phyloP scores from a whole-genome alignment of 2,888 invertebrate species.

The Agonopterix alstromeriana region DNA sequence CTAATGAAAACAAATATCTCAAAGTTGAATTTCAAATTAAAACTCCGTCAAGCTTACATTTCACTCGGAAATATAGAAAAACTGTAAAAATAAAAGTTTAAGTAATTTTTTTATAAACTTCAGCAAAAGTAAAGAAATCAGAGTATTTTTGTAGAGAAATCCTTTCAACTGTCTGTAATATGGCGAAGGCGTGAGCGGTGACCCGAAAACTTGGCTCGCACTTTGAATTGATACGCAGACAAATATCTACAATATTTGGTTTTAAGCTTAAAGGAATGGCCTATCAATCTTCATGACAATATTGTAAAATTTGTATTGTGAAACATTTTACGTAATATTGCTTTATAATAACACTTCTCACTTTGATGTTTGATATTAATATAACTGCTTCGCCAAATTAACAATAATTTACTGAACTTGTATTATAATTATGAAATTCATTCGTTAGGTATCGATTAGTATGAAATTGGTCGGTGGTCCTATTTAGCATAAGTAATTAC shows the following conservation, averaged over 20 bases:
- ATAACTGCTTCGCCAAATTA: neutral
- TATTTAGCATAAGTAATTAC: conserved; percentile 4
- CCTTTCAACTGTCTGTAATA: conserved; percentile 25
- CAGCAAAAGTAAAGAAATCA: conserved; percentile 15
- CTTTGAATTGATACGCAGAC: conserved; percentile 33
- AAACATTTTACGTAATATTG: neutral
- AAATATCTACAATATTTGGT: conserved; percentile 36
- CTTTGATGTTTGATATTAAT: neutral
- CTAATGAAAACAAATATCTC: too few species aligned
- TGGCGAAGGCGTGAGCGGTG: conserved; percentile 33
- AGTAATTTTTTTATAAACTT: neutral
- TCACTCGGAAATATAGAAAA: neutral
- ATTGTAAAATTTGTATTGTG: neutral
- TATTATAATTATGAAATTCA: conserved; percentile 3
- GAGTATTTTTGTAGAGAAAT: conserved; percentile 34
- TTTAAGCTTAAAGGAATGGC: conserved; percentile 11
- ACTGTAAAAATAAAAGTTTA: neutral
- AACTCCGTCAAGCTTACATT: too few species aligned
- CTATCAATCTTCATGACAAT: conserved; percentile 2
- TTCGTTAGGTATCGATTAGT: neutral
- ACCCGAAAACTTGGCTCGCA: conserved; percentile 40
- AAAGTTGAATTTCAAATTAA: too few species aligned
- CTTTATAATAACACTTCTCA: neutral
- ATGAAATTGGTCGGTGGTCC: neutral
- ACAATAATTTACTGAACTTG: neutral